Percentiles rank a stretch among this genome's conserved stretches.
Evolutionary conservation across 2,888 invertebrate species (phyloP).

Genomic region (Drosophila paucipuncta): DNA sequence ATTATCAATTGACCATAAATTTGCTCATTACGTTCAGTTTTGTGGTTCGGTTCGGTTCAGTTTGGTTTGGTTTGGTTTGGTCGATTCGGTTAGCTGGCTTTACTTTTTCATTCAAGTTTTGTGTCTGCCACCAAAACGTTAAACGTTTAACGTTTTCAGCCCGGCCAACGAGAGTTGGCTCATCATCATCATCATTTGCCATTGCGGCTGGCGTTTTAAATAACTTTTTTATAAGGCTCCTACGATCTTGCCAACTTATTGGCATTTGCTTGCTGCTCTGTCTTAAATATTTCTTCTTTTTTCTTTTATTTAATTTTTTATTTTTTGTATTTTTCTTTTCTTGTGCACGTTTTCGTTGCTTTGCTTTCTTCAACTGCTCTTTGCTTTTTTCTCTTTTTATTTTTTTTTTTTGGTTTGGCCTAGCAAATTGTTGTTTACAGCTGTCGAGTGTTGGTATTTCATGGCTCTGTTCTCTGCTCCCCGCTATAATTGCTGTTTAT

Average conservation of each 20-base stretch:
- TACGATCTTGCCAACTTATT: conserved; percentile 67
- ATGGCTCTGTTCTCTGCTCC: conserved; percentile 51
- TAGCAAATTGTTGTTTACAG: conserved; percentile 78
- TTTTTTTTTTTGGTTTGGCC: conserved; percentile 16
- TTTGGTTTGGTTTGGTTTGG: conserved; percentile 1
- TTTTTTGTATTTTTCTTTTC: conserved; percentile 32
- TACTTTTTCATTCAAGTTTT: conserved; percentile 69
- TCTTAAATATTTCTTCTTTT: conserved; percentile 27
- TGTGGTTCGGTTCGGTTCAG: conserved; percentile 32
- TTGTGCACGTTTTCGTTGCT: conserved; percentile 19
- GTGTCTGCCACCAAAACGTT: conserved; percentile 63
- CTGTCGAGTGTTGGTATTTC: conserved; percentile 78
- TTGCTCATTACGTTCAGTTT: conserved; percentile 83
- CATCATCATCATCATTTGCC: conserved; percentile 76
- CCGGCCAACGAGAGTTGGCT: conserved; percentile 39
- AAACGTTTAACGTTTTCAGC: conserved; percentile 55
- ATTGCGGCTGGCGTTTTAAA: conserved; percentile 77
- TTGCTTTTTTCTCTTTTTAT: neutral
- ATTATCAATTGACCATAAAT: conserved; percentile 85
- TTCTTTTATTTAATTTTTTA: conserved; percentile 6
- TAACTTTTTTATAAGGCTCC: conserved; percentile 73
- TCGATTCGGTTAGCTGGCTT: conserved; percentile 14
- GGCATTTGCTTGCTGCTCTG: conserved; percentile 52
- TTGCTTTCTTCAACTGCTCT: conserved; percentile 20
- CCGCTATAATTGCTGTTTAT: conserved; percentile 75